Conservation (phyloP, 1,140 invertebrate species). For the Muscidifurax raptorellus region DNA sequence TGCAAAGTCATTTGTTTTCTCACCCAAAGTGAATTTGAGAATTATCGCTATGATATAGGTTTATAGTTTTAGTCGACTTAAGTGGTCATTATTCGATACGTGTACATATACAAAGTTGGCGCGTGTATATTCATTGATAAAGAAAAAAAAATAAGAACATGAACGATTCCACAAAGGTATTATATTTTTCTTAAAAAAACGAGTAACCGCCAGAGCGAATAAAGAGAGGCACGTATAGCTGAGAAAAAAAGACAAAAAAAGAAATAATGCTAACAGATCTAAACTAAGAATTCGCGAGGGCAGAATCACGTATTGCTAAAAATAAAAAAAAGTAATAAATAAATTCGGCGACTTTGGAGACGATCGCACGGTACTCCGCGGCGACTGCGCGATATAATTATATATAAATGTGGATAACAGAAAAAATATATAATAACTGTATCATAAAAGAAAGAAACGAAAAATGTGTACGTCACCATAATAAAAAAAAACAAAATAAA, state of each 20-base stretch:
- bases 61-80: constrained; percentile 49
- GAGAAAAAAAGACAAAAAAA: constrained; percentile 10
- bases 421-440: constrained; percentile 39
- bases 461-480: not conserved
- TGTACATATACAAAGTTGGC: constrained; percentile 46
- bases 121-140: constrained; percentile 41
- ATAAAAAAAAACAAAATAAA: constrained; percentile 19
- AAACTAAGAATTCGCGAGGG: constrained; percentile 8
- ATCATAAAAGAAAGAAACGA: constrained; percentile 38
- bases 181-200: constrained; percentile 52
- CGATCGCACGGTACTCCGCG: constrained; percentile 50
- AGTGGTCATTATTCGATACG: constrained; percentile 42
- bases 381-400: constrained; percentile 27
- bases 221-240: constrained; percentile 29
- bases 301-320: constrained; percentile 28
- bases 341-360: constrained; percentile 51
- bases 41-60: not conserved
- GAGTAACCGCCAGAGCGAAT: constrained; percentile 27
- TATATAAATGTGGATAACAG: constrained; percentile 40
- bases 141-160: not conserved
- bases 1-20: constrained; percentile 1
- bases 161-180: constrained; percentile 40
- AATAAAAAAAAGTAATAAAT: constrained; percentile 14
- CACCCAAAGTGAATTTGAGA: constrained; percentile 24
- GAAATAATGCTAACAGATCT: constrained; percentile 4